Evolutionary conservation across 2,113 vertebrate genomes (phyloP), one percentile per base, ranked within the genome.

Genomic region (Mionectes macconnelli): DNA sequence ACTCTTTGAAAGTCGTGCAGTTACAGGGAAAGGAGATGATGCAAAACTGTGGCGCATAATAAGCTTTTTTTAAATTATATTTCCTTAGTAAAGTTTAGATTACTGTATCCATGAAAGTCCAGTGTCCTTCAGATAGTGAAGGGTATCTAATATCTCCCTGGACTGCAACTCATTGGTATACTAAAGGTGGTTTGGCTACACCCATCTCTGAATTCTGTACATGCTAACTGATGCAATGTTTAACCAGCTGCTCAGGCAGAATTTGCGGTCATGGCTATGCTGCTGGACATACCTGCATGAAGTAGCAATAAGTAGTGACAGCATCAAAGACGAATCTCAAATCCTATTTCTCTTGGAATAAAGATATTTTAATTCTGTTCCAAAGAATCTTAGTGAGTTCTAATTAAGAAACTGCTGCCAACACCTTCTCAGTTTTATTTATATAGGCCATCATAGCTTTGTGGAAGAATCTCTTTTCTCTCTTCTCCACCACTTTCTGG

Each of bases 391-490:
- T 49, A 77, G 42, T 63, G 70, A 89, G 35, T 76, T 76, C 74
- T 94, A 73, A 87, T 62, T 76, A 85, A 87, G 84, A 91, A 91
- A 73, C 59, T 88, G 78, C 87, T 95, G 87, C 42, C 67, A 79
- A 79, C 78, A 66, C 67, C 60, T 74, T 79, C 87, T 70, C 50
- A 63, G 22, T 85, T 87, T 96, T 94, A 91, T 95, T 93, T 93
- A 66, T 83, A 28, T 42, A 90, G 75, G 28, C 37, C 35, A 87
- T 12, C n/a, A 59, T 7, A 85, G 22, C 49, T 73, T 76, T 73
- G 40, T 68, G 35, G 75, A 90, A 91, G n/a, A 83, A 86, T 39
- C 15, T 14, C 22, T 44, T 15, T 60, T 67, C 49, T 67, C 39
- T 77, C 12, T 44, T 93, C 59, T 84, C 44, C 24, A 64, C 14